These are phyloP conservation scores for Cepaea nemoralis DNA, from an alignment of 1,140 invertebrate species.

Conservation along the genomic window DNA sequence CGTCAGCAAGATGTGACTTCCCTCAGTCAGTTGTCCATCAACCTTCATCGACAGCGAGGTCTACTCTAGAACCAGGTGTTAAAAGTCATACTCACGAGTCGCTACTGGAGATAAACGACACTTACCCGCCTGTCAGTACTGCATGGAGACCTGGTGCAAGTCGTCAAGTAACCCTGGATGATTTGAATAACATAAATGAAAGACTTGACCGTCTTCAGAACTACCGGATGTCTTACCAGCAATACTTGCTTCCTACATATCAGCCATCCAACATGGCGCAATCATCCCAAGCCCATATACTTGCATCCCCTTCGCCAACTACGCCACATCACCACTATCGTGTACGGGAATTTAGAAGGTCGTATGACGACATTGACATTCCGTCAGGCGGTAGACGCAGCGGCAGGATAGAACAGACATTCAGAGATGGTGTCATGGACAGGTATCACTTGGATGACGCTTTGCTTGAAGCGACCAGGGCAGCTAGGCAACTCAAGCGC, in stretches of 20 bases:
- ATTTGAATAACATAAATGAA: conserved; percentile 60
- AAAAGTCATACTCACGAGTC: conserved; percentile 49
- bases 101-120: conserved; percentile 44
- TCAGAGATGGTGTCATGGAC: conserved; percentile 40
- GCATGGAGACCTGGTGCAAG: conserved; percentile 20
- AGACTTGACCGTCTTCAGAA: conserved; percentile 59
- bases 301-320: conserved; percentile 34
- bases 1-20: conserved; percentile 44
- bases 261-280: conserved; percentile 24
- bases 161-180: conserved; percentile 59
- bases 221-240: conserved; percentile 56
- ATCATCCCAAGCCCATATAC: conserved; percentile 41
- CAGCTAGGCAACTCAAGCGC: conserved; percentile 59
- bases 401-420: neutral
- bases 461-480: conserved; percentile 53
- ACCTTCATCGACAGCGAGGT: neutral
- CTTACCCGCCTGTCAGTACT: conserved; percentile 39
- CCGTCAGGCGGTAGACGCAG: conserved; percentile 53
- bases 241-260: conserved; percentile 50
- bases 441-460: conserved; percentile 57
- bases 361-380: conserved; percentile 58
- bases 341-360: conserved; percentile 52
- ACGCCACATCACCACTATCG: conserved; percentile 45
- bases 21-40: conserved; percentile 36
- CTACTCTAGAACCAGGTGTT: neutral